Evolutionary conservation across 1,140 invertebrate genomes (phyloP), one percentile per base, ranked within the genome.

Genomic region (Onthophagus taurus): DNA sequence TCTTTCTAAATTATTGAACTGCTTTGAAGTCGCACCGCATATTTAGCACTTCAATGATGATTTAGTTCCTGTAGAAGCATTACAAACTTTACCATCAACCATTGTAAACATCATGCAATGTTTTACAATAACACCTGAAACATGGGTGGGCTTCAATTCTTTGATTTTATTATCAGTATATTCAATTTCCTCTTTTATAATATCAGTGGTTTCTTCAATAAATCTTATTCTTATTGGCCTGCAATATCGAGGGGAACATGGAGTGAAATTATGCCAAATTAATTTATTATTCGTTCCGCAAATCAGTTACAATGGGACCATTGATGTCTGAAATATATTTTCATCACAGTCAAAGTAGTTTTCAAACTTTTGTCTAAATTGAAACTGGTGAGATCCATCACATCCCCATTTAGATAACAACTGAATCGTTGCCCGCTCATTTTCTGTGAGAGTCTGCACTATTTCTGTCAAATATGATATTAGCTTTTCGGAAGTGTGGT

Each of bases 51-150:
- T 45, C 44, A 47, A 48, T 2, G 54, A 48, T 2, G 61, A 65
- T 38, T 44, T 52, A 11, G 58, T 68, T 44, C 56, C 20, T 7
- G 61, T 64, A 2, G 60, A n/a, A n/a, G n/a, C n/a, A n/a, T n/a
- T n/a, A n/a, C 59, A 63, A 6, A 66, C 58, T 45, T 66, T 67
- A 4, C 52, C 63, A 37, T 66, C 62, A 2, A 65, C 48, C 64
- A 65, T 67, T 5, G 59, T 64, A 21, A 64, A 54, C 34, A 55
- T 4, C 41, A 64, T 43, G 24, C 44, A 46, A n/a, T 59, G 54
- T 44, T 48, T 57, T 11, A 54, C 43, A 26, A 8, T 26, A 30
- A 51, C n/a, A n/a, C n/a, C n/a, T n/a, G n/a, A n/a, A n/a, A n/a
- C n/a, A n/a, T n/a, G n/a, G n/a, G n/a, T n/a, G n/a, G n/a, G n/a